Conservation (phyloP, 2,113 vertebrate genomes). For the Silurus asotus region DNA sequence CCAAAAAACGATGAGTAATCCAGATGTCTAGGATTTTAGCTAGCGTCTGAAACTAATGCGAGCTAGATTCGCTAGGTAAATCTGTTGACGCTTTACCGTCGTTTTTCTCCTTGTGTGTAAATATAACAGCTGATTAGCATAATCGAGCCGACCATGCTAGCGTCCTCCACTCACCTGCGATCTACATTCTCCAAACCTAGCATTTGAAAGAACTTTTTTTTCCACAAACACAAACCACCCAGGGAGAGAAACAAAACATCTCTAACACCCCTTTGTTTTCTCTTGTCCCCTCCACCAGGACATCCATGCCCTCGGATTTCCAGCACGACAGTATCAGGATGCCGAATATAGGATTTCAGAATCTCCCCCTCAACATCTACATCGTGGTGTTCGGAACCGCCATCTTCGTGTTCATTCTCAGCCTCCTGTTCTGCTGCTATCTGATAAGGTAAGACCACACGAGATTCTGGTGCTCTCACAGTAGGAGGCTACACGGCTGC, state of each 20-base stretch:
- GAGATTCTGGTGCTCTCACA: background rate
- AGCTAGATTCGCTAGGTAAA: background rate
- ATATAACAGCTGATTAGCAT: background rate
- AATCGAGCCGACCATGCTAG: background rate
- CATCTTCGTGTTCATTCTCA: slow-evolving; percentile 99
- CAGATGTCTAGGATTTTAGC: background rate
- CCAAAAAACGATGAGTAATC: background rate
- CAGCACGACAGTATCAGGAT: slow-evolving; percentile 97
- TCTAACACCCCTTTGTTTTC: background rate
- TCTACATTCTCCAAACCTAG: background rate
- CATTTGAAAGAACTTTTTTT: slow-evolving; percentile 10
- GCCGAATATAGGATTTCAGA: slow-evolving; percentile 99
- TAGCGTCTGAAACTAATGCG: background rate
- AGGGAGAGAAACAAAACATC: background rate
- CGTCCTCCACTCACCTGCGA: background rate
- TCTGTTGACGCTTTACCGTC: background rate
- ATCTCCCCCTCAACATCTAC: slow-evolving; percentile 99
- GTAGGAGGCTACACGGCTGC: slow-evolving; percentile 50
- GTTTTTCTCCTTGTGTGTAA: background rate
- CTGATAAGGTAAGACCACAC: slow-evolving; percentile 86
- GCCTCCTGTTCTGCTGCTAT: slow-evolving; percentile 99
- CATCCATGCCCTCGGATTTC: slow-evolving; percentile 95
- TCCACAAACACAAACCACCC: slow-evolving; percentile 16
- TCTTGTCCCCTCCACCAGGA: slow-evolving; percentile 70
- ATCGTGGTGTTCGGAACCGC: slow-evolving; percentile 98